Evolutionary conservation across 2,888 invertebrate species (phyloP).

Genomic region (Salticus scenicus): DNA sequence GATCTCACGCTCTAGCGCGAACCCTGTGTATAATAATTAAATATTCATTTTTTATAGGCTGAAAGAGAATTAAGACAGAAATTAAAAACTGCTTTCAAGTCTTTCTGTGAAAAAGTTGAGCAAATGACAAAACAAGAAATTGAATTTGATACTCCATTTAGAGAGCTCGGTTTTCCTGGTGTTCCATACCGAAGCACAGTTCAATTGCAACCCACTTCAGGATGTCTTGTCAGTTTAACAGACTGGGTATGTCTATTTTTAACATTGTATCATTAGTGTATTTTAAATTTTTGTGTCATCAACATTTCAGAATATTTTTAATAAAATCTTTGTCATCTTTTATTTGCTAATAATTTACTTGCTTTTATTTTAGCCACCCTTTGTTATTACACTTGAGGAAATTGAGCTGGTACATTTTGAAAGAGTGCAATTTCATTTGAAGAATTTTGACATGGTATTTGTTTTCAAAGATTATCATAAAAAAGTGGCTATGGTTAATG

Average conservation of each 20-base stretch:
- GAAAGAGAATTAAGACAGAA: conserved; percentile 97
- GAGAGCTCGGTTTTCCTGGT: conserved; percentile 97
- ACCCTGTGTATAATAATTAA: no score
- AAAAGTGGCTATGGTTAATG: conserved; percentile 97
- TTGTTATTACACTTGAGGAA: conserved; percentile 97
- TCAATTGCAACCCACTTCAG: conserved; percentile 96
- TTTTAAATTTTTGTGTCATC: not conserved
- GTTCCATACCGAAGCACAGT: conserved; percentile 98
- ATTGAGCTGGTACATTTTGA: conserved; percentile 99
- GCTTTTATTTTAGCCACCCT: conserved; percentile 86
- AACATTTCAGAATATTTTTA: no score
- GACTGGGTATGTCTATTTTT: conserved; percentile 84
- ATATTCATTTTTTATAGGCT: conserved; percentile 80
- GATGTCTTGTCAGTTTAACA: conserved; percentile 96
- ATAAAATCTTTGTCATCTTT: no score
- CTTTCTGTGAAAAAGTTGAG: conserved; percentile 98
- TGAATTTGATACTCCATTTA: conserved; percentile 98
- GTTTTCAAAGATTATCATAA: conserved; percentile 98
- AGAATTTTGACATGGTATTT: conserved; percentile 99
- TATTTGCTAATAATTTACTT: not conserved
- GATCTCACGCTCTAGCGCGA: no score
- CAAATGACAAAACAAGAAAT: conserved; percentile 96
- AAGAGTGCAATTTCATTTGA: conserved; percentile 97
- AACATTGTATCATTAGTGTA: not conserved
- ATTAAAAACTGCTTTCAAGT: conserved; percentile 97